A percentile compares a stretch with the other conserved stretches of the same genome.
Evolutionary conservation across 2,113 vertebrate genomes (phyloP).

Genomic region (Ageneiosus marmoratus): DNA sequence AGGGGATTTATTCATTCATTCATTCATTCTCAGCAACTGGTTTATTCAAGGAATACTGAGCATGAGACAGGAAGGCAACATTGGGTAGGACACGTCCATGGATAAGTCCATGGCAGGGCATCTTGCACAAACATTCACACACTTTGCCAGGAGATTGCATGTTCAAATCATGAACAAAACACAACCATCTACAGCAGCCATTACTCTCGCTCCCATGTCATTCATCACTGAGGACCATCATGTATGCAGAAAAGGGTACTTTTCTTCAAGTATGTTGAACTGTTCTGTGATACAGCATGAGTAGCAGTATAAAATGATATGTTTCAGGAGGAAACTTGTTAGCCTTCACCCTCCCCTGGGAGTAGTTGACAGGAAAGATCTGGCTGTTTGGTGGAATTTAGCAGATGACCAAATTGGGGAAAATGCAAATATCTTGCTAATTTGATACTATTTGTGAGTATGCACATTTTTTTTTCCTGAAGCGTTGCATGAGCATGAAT

Average conservation of each 20-base stretch:
- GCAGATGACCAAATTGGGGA: neutral
- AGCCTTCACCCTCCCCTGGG: neutral
- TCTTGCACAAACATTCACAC: neutral
- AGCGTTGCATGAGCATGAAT: neutral
- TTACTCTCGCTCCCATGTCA: neutral
- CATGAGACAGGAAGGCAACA: neutral
- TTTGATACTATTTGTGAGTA: neutral
- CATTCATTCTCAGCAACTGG: neutral
- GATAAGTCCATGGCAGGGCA: neutral
- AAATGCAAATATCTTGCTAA: neutral
- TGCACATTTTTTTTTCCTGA: neutral
- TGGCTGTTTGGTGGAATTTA: neutral
- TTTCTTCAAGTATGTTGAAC: neutral
- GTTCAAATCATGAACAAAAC: neutral
- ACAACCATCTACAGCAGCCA: neutral
- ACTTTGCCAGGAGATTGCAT: neutral
- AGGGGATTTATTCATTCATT: neutral
- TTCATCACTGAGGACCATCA: neutral
- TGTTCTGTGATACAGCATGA: neutral
- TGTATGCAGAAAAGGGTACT: neutral
- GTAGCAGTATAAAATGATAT: neutral
- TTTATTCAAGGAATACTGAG: neutral
- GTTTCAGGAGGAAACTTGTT: no score
- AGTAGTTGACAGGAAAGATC: neutral
- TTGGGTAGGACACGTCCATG: neutral